phyloP scores from a whole-genome alignment of 2,113 vertebrate genomes.

The Haemorhous mexicanus region DNA sequence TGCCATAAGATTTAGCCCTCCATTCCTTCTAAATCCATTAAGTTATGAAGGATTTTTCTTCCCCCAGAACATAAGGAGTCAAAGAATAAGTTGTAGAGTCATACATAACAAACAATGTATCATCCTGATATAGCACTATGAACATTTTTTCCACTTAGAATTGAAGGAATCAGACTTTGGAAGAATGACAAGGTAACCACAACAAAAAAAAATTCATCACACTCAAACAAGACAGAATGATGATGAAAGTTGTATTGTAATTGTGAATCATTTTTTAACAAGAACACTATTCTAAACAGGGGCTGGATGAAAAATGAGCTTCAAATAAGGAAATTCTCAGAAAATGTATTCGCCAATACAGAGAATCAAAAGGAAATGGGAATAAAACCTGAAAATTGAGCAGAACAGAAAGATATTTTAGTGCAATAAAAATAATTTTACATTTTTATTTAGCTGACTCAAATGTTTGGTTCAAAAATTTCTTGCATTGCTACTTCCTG shows the following conservation, averaged over 20 bases:
- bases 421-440: background rate
- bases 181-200: background rate
- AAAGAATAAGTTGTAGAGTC: background rate
- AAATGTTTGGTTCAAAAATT: background rate
- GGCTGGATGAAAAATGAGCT: background rate
- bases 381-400: background rate
- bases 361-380: background rate
- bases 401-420: background rate
- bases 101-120: background rate
- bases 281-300: background rate
- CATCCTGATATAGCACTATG: background rate
- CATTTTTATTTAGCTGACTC: background rate
- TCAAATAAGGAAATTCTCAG: background rate
- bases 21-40: background rate
- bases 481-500: background rate
- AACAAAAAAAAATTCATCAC: background rate
- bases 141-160: background rate
- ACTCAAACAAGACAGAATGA: background rate
- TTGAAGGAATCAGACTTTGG: background rate
- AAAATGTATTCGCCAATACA: background rate
- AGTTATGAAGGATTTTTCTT: background rate
- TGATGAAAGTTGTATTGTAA: background rate
- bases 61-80: background rate
- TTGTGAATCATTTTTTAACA: background rate
- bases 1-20: background rate